Conservation (phyloP, 2,797 vertebrate genomes). For the Holocentrus rufus region DNA sequence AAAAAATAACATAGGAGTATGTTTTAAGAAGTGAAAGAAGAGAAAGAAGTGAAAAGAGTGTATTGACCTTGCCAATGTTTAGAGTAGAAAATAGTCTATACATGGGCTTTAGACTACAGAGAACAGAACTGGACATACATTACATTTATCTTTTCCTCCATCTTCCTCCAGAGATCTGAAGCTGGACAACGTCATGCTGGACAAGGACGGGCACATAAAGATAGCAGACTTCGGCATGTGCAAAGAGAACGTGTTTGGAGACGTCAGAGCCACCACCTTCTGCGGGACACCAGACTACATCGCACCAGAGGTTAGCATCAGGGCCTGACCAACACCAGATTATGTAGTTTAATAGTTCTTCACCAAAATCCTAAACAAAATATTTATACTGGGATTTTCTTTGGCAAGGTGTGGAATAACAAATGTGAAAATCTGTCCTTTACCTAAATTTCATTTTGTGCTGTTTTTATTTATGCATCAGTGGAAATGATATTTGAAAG, state of each 20-base stretch:
- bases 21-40: no score
- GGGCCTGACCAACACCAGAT: not conserved
- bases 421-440: no score
- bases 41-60: no score
- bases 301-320: slow-evolving; percentile 89
- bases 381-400: not conserved
- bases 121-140: not conserved
- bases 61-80: no score
- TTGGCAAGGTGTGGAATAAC: no score
- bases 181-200: slow-evolving; percentile 97
- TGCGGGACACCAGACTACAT: slow-evolving; percentile 99
- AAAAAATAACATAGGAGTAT: no score
- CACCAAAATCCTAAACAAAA: not conserved
- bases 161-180: slow-evolving; percentile 89
- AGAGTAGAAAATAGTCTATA: not conserved
- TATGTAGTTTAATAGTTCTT: not conserved
- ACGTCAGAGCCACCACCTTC: slow-evolving; percentile 90
- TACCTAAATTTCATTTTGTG: no score
- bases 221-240: slow-evolving; percentile 99
- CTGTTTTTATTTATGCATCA: no score
- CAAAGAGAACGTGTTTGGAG: slow-evolving; percentile 90
- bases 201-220: slow-evolving; percentile 94
- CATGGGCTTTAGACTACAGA: not conserved
- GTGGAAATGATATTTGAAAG: no score
- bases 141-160: not conserved